phyloP scores from a whole-genome alignment of 2,113 vertebrate genomes.

The Leptobrachium ailaonicum region DNA sequence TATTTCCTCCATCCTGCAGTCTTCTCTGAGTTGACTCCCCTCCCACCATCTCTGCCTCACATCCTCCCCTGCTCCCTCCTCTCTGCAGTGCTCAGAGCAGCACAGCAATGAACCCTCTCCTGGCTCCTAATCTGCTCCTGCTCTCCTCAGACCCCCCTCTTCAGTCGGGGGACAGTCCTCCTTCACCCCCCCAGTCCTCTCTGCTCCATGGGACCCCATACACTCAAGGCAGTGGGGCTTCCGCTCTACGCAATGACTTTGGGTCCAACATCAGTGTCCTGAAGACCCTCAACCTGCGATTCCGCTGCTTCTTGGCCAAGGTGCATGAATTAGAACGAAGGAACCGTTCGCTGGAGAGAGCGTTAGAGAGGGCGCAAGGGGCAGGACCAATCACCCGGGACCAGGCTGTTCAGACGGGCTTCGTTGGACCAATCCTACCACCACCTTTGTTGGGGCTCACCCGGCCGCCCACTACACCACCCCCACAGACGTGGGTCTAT shows the following conservation, averaged over 20 bases:
- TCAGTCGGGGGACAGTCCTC: constrained; percentile 54
- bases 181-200: constrained; percentile 59
- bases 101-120: constrained; percentile 85
- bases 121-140: constrained; percentile 78
- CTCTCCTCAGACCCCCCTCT: constrained; percentile 53
- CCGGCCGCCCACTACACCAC: constrained; percentile 52
- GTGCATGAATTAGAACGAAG: constrained; percentile 93
- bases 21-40: neutral
- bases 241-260: constrained; percentile 92
- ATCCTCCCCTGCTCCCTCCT: constrained; percentile 13
- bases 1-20: neutral
- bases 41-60: constrained; percentile 3
- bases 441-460: constrained; percentile 55
- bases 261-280: constrained; percentile 96
- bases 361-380: constrained; percentile 85
- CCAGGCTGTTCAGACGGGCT: constrained; percentile 85
- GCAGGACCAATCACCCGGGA: constrained; percentile 71
- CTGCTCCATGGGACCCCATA: constrained; percentile 49
- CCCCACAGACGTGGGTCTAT: constrained; percentile 52
- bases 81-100: constrained; percentile 47
- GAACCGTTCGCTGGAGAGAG: constrained; percentile 90
- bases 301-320: constrained; percentile 94
- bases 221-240: constrained; percentile 62
- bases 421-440: constrained; percentile 79
- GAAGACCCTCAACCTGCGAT: constrained; percentile 91